Evolutionary conservation across 1,140 invertebrate species (phyloP).

Genomic region (Andrena cerasifolii): DNA sequence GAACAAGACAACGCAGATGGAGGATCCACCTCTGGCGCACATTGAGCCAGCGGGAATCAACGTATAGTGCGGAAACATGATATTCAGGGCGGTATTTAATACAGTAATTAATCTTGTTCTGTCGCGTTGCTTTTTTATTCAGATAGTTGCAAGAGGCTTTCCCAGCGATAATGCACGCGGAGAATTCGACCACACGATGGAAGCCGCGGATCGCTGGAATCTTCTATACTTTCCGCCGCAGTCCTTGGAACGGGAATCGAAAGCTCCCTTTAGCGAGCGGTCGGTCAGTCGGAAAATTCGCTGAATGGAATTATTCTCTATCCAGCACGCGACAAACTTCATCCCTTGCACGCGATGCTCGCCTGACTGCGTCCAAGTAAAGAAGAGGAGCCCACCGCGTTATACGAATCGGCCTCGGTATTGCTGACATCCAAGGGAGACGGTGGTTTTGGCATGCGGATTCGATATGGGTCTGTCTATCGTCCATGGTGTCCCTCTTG

Average conservation of each 20-base stretch:
- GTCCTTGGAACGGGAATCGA: neutral
- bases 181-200: neutral
- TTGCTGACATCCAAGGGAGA: constrained; percentile 53
- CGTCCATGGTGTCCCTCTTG: constrained; percentile 33
- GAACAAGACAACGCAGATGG: no score
- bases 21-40: no score
- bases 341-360: constrained; percentile 58
- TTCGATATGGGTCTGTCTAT: constrained; percentile 62
- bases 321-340: constrained; percentile 63
- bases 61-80: no score
- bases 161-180: no score
- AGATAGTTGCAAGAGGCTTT: no score
- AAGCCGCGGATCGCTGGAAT: neutral
- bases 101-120: no score
- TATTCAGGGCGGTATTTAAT: no score
- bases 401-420: constrained; percentile 27
- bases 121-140: no score
- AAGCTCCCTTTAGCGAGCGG: neutral
- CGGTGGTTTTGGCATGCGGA: constrained; percentile 71
- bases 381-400: constrained; percentile 56
- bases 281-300: constrained; percentile 65
- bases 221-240: constrained; percentile 7
- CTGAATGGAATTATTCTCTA: constrained; percentile 64
- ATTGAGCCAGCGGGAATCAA: no score
- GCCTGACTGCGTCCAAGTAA: constrained; percentile 58